Evolutionary conservation across 2,113 vertebrate genomes (phyloP).

Genomic region (Herpailurus yagouaroundi): DNA sequence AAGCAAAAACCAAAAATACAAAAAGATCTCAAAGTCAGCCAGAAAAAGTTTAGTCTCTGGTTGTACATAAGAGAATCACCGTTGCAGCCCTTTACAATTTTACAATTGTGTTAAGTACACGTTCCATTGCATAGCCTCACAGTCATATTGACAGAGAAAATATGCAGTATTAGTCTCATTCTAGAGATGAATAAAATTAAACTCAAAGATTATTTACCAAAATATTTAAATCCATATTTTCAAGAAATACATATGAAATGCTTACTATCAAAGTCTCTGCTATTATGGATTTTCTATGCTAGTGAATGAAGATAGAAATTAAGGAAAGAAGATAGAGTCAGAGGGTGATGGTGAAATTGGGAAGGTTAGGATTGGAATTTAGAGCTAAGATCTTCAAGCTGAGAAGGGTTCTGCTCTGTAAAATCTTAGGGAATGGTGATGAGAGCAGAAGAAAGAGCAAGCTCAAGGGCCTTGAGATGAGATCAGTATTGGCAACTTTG

Average conservation of each 20-base stretch:
- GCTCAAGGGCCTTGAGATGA: not conserved
- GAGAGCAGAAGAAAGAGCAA: not conserved
- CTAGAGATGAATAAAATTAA: not conserved
- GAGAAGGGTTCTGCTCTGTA: not conserved
- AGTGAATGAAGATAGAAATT: not conserved
- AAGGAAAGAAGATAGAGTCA: not conserved
- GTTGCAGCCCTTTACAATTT: not conserved
- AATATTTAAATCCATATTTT: not conserved
- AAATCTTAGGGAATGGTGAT: not conserved
- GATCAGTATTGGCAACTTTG: not conserved
- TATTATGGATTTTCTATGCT: not conserved
- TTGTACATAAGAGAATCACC: not conserved
- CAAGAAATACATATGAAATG: not conserved
- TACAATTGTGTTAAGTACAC: not conserved
- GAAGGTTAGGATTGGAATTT: not conserved
- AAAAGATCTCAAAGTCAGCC: not conserved
- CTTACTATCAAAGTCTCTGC: not conserved
- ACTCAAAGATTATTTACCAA: not conserved
- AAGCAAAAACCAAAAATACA: not conserved
- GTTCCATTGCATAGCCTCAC: not conserved
- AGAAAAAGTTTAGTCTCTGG: not conserved
- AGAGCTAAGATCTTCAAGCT: not conserved
- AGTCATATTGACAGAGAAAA: not conserved
- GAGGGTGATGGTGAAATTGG: not conserved
- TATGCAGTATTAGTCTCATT: not conserved